These are phyloP conservation scores for Edolisoma coerulescens DNA, from an alignment of 2,113 vertebrate genomes.

Conservation along the genomic window DNA sequence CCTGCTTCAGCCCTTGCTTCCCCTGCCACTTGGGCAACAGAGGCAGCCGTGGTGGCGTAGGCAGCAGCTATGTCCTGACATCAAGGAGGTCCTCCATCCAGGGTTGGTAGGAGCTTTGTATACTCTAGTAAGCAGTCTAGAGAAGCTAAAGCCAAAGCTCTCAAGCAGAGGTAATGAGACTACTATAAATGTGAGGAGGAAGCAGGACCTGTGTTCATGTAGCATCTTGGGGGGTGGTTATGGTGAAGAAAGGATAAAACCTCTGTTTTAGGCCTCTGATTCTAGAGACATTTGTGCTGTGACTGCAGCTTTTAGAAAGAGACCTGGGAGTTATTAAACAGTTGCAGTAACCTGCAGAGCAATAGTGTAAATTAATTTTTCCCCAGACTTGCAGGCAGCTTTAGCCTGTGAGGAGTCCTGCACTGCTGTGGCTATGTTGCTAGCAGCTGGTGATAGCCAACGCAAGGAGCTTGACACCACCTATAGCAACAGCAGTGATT, in stretches of 20 bases:
- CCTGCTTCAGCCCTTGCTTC: neutral
- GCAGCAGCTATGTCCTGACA: neutral
- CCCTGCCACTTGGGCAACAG: neutral
- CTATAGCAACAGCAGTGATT: neutral
- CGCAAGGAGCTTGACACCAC: neutral
- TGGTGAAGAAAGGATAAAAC: neutral
- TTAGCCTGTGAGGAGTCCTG: neutral
- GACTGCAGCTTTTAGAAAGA: neutral
- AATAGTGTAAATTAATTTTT: neutral
- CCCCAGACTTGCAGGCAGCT: neutral
- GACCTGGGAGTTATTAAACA: neutral
- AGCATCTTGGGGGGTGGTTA: fast-evolving
- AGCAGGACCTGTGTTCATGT: fast-evolving
- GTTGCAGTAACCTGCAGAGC: neutral
- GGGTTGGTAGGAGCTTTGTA: neutral
- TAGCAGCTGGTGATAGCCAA: neutral
- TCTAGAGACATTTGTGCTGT: neutral
- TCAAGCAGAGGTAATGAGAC: neutral
- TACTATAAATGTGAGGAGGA: neutral
- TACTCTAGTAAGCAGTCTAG: neutral
- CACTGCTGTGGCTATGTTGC: neutral
- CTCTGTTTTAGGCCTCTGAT: neutral
- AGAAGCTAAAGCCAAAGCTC: neutral
- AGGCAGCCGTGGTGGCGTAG: neutral
- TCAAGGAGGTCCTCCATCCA: neutral